Percentiles rank a stretch among this genome's conserved stretches.
Conservation (phyloP, 2,888 invertebrate genomes). For the Leptura quadrifasciata region DNA sequence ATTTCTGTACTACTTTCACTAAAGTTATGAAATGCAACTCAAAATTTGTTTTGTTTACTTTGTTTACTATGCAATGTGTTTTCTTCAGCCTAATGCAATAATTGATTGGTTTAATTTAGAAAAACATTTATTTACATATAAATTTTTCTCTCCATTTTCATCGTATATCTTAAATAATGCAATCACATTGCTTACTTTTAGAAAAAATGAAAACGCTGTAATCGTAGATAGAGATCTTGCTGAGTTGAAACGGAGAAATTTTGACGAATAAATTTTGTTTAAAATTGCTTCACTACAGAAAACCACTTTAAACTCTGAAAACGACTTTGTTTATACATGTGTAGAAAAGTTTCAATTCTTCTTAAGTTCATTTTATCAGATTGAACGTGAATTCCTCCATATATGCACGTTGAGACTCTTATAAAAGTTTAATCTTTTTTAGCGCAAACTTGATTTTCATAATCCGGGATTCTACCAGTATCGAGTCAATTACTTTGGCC, state of each 20-base stretch:
- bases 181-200: too few relatives aligned
- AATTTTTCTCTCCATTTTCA: too few relatives aligned
- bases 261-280: not conserved
- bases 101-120: too few relatives aligned
- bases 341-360: slow-evolving; percentile 3
- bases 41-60: too few relatives aligned
- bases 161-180: too few relatives aligned
- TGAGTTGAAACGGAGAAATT: not conserved
- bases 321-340: not conserved
- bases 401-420: not conserved
- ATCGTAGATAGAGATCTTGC: too few relatives aligned
- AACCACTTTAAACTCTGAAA: not conserved
- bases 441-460: not conserved
- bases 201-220: too few relatives aligned
- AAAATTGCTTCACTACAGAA: not conserved
- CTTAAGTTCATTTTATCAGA: not conserved
- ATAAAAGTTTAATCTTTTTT: slow-evolving; percentile 3
- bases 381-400: not conserved
- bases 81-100: too few relatives aligned
- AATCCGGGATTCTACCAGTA: slow-evolving; percentile 4
- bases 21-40: too few relatives aligned
- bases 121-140: too few relatives aligned
- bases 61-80: too few relatives aligned
- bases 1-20: too few relatives aligned
- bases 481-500: slow-evolving; percentile 6